Evolutionary conservation across 2,797 vertebrate genomes (phyloP), one percentile per base, ranked within the genome.

Genomic region (Oryzias dopingdopingensis): DNA sequence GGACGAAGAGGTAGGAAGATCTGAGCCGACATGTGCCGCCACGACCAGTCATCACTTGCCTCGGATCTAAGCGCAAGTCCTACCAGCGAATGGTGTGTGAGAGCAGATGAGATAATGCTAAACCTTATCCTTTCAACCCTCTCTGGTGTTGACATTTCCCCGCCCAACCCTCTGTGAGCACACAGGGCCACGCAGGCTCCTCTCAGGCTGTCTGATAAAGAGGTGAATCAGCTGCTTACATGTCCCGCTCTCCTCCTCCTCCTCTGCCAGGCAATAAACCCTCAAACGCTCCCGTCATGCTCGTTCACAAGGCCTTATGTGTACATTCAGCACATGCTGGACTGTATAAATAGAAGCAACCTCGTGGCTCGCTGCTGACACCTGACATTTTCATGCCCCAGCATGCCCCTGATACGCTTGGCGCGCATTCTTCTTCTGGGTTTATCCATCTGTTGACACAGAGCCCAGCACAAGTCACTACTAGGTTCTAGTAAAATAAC

Each of bases 341-440:
- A 70, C 66, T 54, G 77, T 87, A 90, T 88, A 85, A 90, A 90
- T 89, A 91, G 87, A 77, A 79, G 70, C 65, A 72, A 73, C 85
- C 76, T 64, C 80, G 72, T 87, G 84, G 83, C 87, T 89, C 68
- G 69, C 65, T 77, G 49, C 81, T 88, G 89, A 90, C 90, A 86
- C 87, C 85, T 91, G 88, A 91, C 87, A 89, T 90, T 90, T 90
- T 82, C 84, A 79, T 89, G 88, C 83, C 85, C 88, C 82, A 74
- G 80, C 82, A 87, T 85, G 86, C 83, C 71, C 52, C 72, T 81
- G 83, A 85, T 82, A 83, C 84, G 67, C 82, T 81, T 82, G 83
- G 88, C 85, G 81, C 26, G 56, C 80, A 87, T 89, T 88, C 87
- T 70, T 86, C 75, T 82, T 79, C 82, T 15, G 76, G 85, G 88